Conservation (phyloP, 1,140 invertebrate genomes). For the Nixonia krombeini region DNA sequence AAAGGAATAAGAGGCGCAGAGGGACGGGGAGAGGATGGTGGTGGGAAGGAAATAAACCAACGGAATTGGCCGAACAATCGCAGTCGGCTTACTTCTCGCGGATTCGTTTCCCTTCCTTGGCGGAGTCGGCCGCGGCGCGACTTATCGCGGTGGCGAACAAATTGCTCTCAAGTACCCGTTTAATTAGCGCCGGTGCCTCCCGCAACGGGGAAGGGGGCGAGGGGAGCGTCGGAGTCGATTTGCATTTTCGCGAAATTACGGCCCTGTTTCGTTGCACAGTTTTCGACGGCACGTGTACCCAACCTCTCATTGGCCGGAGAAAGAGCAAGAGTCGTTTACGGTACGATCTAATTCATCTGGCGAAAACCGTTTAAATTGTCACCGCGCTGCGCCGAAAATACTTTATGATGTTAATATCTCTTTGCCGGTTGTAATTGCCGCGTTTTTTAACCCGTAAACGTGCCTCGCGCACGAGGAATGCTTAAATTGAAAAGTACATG, state of each 20-base stretch:
- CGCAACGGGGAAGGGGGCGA: constrained; percentile 13
- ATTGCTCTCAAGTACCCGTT: constrained; percentile 53
- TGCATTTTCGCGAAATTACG: constrained; percentile 55
- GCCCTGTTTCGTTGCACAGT: constrained; percentile 52
- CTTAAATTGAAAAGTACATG: no score
- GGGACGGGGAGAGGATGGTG: no score
- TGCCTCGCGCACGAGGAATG: no score
- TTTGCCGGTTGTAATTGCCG: neutral
- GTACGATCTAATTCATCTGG: constrained; percentile 35
- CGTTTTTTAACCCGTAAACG: no score
- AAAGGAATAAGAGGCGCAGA: no score
- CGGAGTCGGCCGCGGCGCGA: constrained; percentile 23
- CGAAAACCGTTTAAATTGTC: constrained; percentile 37
- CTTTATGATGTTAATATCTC: constrained; percentile 6
- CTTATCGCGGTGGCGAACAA: constrained; percentile 42
- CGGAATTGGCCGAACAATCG: no score
- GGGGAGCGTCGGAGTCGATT: constrained; percentile 45
- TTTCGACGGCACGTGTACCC: constrained; percentile 46
- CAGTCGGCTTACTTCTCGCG: constrained; percentile 5
- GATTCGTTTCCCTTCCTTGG: constrained; percentile 45
- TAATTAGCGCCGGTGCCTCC: constrained; percentile 44
- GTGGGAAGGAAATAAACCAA: neutral
- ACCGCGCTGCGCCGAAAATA: constrained; percentile 26
- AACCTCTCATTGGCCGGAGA: constrained; percentile 7
- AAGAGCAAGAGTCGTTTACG: constrained; percentile 31